These are phyloP conservation scores for Argyresthia goedartella DNA, from an alignment of 2,888 invertebrate genomes.

Conservation along the genomic window DNA sequence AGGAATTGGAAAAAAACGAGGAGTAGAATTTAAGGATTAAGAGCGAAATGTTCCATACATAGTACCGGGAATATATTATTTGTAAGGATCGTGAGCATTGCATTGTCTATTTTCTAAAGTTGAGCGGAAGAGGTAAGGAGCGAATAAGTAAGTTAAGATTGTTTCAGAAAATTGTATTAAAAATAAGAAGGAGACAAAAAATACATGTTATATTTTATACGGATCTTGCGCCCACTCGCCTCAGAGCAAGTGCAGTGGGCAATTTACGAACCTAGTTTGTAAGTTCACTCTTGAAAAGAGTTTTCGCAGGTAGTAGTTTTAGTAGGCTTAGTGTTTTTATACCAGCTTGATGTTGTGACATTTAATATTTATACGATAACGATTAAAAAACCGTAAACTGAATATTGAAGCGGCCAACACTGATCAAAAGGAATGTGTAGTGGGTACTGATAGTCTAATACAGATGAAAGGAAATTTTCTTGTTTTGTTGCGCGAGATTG, in stretches of 20 bases:
- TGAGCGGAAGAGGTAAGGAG: conserved; percentile 22
- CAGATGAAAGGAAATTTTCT: conserved; percentile 23
- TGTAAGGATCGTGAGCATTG: conserved; percentile 61
- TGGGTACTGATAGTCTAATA: conserved; percentile 39
- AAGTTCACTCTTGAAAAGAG: conserved; percentile 70
- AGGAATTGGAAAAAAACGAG: conserved; percentile 58
- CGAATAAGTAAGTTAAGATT: conserved; percentile 47
- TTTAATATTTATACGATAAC: conserved; percentile 60
- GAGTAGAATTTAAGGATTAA: conserved; percentile 31
- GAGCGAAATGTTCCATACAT: conserved; percentile 51
- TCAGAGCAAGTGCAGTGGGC: conserved; percentile 43
- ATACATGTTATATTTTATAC: conserved; percentile 65
- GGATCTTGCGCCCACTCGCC: conserved; percentile 33
- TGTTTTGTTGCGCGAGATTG: conserved; percentile 32
- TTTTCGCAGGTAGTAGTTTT: conserved; percentile 68
- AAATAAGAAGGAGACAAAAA: conserved; percentile 47
- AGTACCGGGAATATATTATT: conserved; percentile 40
- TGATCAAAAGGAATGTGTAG: conserved; percentile 64
- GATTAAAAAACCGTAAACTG: conserved; percentile 44
- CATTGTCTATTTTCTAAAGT: conserved; percentile 64
- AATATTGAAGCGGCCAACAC: conserved; percentile 47
- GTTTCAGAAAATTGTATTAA: conserved; percentile 71
- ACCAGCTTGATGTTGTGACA: conserved; percentile 72
- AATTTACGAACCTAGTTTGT: conserved; percentile 60
- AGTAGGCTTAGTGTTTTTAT: conserved; percentile 73